phyloP scores from a whole-genome alignment of 1,140 invertebrate genomes.

The Pseudomyrmex cubaensis region DNA sequence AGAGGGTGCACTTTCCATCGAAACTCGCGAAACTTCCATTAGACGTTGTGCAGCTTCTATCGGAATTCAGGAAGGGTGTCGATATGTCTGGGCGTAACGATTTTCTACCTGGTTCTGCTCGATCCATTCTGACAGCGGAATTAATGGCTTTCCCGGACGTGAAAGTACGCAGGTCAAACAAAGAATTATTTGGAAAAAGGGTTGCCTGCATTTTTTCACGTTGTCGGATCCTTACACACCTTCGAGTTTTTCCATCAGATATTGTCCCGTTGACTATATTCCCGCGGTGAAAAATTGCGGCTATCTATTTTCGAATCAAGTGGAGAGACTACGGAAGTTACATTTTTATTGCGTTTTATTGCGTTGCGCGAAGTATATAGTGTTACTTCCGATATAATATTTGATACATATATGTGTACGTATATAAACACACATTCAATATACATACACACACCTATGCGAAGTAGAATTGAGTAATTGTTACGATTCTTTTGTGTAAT shows the following conservation, averaged over 20 bases:
- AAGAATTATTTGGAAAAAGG: slow-evolving; percentile 68
- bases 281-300: slow-evolving; percentile 60
- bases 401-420: slow-evolving; percentile 15
- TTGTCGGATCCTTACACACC: slow-evolving; percentile 55
- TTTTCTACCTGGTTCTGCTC: slow-evolving; percentile 71
- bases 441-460: slow-evolving; percentile 17
- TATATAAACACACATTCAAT: slow-evolving; percentile 28
- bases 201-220: slow-evolving; percentile 70
- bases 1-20: slow-evolving; percentile 65
- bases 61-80: slow-evolving; percentile 74
- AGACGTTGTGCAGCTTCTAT: slow-evolving; percentile 67
- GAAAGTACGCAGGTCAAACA: slow-evolving; percentile 71
- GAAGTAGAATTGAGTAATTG: background rate
- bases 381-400: slow-evolving; percentile 6
- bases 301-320: slow-evolving; percentile 58
- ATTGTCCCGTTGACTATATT: slow-evolving; percentile 32
- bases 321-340: slow-evolving; percentile 42
- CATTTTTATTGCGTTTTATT: slow-evolving; percentile 60
- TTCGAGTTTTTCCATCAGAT: slow-evolving; percentile 62
- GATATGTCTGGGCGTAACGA: slow-evolving; percentile 72
- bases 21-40: slow-evolving; percentile 70
- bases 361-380: slow-evolving; percentile 18
- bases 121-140: slow-evolving; percentile 68
- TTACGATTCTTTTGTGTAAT: background rate
- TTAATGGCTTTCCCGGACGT: slow-evolving; percentile 72